Percentiles rank a stretch among this genome's conserved stretches.
These are phyloP conservation scores for Cerceris rybyensis DNA, from an alignment of 2,888 invertebrate genomes.

Conservation along the genomic window DNA sequence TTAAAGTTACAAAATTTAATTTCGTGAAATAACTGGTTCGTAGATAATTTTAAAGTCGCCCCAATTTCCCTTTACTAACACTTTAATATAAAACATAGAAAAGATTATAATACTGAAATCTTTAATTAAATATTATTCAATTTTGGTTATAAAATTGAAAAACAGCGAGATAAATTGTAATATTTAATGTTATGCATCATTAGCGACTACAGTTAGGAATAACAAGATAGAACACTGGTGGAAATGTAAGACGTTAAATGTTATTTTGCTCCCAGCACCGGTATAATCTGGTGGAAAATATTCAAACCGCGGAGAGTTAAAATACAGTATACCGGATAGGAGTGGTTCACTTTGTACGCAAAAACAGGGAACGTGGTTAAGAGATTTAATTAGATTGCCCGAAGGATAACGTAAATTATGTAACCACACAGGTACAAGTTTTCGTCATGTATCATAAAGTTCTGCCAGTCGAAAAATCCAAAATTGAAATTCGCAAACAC, in stretches of 20 bases:
- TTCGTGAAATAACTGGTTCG: too few relatives aligned
- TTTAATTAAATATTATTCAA: too few relatives aligned
- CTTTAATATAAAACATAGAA: too few relatives aligned
- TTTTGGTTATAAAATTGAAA: background rate
- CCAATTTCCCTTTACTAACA: too few relatives aligned
- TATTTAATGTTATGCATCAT: constrained; percentile 13
- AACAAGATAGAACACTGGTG: constrained; percentile 8
- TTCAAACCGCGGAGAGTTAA: constrained; percentile 28
- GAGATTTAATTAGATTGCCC: constrained; percentile 39
- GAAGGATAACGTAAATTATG: constrained; percentile 18
- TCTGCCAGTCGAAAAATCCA: background rate
- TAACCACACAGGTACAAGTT: constrained; percentile 10
- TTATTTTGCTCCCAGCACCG: constrained; percentile 11
- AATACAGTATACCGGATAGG: constrained; percentile 3
- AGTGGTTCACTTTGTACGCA: constrained; percentile 4
- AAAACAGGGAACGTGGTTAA: constrained; percentile 18
- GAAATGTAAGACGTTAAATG: constrained; percentile 32
- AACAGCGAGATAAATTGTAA: constrained; percentile 9
- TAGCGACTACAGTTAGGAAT: constrained; percentile 15
- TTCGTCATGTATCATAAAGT: constrained; percentile 8
- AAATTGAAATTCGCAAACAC: background rate
- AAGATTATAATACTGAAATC: too few relatives aligned
- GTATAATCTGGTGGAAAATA: constrained; percentile 38
- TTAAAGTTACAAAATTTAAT: too few relatives aligned
- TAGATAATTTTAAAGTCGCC: too few relatives aligned